Evolutionary conservation across 2,797 vertebrate species (phyloP).

Genomic region (Chlorospingus flavigularis): DNA sequence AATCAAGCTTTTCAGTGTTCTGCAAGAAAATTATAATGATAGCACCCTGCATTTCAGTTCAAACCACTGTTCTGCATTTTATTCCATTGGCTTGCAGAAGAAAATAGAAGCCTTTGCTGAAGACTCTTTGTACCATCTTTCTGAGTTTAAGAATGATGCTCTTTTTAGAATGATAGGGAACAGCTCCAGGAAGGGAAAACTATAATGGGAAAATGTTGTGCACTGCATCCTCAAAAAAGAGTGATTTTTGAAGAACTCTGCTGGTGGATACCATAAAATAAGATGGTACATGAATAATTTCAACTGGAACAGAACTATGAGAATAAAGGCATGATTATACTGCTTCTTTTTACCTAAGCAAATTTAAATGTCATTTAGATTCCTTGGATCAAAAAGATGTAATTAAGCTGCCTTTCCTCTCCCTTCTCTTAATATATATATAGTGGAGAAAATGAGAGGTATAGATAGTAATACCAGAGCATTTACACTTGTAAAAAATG

Average conservation of each 20-base stretch:
- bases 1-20: conserved; percentile 23
- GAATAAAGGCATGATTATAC: background rate
- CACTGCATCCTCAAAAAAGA: background rate
- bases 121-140: background rate
- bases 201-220: background rate
- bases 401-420: background rate
- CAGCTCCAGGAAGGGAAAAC: background rate
- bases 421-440: background rate
- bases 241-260: background rate
- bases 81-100: background rate
- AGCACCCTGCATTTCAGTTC: background rate
- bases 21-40: background rate
- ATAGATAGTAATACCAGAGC: background rate
- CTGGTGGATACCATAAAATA: background rate
- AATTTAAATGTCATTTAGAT: background rate
- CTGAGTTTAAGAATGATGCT: conserved; percentile 14
- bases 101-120: conserved; percentile 17
- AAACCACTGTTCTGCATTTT: background rate
- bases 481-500: background rate
- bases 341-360: background rate
- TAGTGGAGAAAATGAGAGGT: background rate
- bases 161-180: background rate
- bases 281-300: background rate
- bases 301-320: background rate
- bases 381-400: background rate